phyloP scores from a whole-genome alignment of 35 echinoderm and acorn worm species.

The Lytechinus pictus region DNA sequence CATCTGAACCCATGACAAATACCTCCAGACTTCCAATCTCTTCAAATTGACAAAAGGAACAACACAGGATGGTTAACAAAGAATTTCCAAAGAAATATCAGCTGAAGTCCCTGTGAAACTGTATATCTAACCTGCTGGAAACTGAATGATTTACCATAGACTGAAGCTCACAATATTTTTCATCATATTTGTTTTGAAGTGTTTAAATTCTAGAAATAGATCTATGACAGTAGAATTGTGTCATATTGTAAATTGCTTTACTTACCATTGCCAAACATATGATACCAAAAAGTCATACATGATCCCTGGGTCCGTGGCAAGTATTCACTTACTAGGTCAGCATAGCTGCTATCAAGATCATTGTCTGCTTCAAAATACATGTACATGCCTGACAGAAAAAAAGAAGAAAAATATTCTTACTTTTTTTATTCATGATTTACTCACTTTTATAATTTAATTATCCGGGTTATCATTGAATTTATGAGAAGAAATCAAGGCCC shows the following conservation, averaged over 20 bases:
- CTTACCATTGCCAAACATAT: slow-evolving; percentile 83
- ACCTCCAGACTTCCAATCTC: slow-evolving; percentile 50
- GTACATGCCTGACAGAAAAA: slow-evolving; percentile 5
- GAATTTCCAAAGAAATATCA: no score
- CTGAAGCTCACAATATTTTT: no score
- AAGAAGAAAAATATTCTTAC: neutral
- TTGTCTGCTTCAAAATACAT: slow-evolving; percentile 25
- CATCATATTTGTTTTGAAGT: no score
- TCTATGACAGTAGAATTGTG: no score
- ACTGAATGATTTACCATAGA: no score
- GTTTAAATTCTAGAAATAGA: no score
- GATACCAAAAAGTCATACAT: slow-evolving; percentile 85
- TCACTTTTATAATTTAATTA: neutral
- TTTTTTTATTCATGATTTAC: no score
- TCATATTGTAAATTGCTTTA: neutral
- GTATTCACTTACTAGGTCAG: slow-evolving; percentile 76
- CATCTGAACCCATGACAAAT: slow-evolving; percentile 24
- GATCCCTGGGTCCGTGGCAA: slow-evolving; percentile 57
- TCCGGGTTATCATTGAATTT: neutral
- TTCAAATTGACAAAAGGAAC: neutral
- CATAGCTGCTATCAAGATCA: slow-evolving; percentile 7
- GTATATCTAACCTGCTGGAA: no score
- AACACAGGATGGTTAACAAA: no score
- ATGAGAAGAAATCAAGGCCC: no score
- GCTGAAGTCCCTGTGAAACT: no score